Percentiles rank a stretch among this genome's conserved stretches.
Conservation (phyloP, 2,113 vertebrate species). For the Ancistrus triradiatus region DNA sequence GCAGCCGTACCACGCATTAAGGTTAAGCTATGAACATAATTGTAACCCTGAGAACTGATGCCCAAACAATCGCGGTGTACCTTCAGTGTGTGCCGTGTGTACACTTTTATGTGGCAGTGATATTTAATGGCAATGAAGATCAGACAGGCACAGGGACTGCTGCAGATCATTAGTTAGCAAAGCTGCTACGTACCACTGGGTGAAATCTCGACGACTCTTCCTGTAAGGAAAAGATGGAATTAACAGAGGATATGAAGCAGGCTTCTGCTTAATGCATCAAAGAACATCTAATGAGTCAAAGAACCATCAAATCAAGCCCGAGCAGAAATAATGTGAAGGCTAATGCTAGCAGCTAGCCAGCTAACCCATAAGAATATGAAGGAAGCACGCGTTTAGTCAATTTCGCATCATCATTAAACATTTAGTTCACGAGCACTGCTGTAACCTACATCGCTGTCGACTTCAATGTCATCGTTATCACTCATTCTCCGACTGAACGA, state of each 20-base stretch:
- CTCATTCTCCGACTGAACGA: conserved; percentile 84
- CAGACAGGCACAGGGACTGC: neutral
- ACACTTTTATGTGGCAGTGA: neutral
- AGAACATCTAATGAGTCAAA: conserved; percentile 22
- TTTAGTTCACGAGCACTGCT: neutral
- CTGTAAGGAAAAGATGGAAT: conserved; percentile 65
- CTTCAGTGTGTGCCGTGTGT: too few relatives aligned
- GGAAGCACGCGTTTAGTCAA: neutral
- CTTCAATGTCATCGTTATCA: conserved; percentile 99
- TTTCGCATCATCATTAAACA: neutral
- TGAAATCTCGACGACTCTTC: conserved; percentile 73
- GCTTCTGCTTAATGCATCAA: conserved; percentile 25
- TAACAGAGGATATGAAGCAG: neutral
- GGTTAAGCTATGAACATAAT: too few relatives aligned
- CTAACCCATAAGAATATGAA: conserved; percentile 5
- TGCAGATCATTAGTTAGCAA: conserved; percentile 48
- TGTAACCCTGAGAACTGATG: too few relatives aligned
- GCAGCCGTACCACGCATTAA: too few relatives aligned
- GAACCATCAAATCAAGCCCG: neutral
- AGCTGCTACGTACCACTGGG: conserved; percentile 71
- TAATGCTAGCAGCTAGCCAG: neutral
- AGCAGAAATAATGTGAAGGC: neutral
- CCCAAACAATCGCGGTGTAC: too few relatives aligned
- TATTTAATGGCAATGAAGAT: conserved; percentile 21
- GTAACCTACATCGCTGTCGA: conserved; percentile 95